Conservation (phyloP, 2,888 invertebrate species). For the Cheilosia vernalis region DNA sequence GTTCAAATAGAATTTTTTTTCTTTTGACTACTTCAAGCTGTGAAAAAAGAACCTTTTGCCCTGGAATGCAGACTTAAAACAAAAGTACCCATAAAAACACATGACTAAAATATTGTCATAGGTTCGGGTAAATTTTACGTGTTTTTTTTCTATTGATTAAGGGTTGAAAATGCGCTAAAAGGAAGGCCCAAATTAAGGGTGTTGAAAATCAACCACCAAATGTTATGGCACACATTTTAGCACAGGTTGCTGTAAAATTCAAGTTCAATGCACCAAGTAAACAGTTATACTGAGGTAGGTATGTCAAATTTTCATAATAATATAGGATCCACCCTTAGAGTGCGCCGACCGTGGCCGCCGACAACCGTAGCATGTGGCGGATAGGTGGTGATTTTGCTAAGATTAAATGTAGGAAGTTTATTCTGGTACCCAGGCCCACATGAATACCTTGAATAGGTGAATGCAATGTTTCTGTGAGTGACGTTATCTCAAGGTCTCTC, state of each 20-base stretch:
- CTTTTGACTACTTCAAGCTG: too few species aligned
- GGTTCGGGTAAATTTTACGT: neutral
- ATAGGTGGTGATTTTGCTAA: neutral
- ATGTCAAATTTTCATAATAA: neutral
- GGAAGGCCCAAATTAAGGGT: conserved; percentile 14
- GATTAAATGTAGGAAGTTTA: too few species aligned
- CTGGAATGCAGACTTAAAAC: too few species aligned
- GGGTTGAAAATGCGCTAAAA: conserved; percentile 28
- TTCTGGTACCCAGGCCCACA: too few species aligned
- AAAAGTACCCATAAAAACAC: neutral
- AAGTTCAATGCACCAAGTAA: conserved; percentile 3
- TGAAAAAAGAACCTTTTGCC: too few species aligned
- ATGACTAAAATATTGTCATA: neutral
- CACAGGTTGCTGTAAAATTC: conserved; percentile 34
- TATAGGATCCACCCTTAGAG: neutral
- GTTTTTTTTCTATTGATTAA: neutral
- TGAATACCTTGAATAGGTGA: too few species aligned
- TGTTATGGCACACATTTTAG: conserved; percentile 13
- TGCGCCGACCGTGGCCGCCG: neutral
- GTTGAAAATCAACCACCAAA: conserved; percentile 39
- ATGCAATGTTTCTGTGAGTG: too few species aligned
- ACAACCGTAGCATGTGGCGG: neutral
- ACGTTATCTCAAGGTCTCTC: too few species aligned
- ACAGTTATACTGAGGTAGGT: neutral
- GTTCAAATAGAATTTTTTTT: too few species aligned